These are phyloP conservation scores for Eulemur albifrons DNA, from an alignment of 2,797 vertebrate genomes.

Conservation along the genomic window DNA sequence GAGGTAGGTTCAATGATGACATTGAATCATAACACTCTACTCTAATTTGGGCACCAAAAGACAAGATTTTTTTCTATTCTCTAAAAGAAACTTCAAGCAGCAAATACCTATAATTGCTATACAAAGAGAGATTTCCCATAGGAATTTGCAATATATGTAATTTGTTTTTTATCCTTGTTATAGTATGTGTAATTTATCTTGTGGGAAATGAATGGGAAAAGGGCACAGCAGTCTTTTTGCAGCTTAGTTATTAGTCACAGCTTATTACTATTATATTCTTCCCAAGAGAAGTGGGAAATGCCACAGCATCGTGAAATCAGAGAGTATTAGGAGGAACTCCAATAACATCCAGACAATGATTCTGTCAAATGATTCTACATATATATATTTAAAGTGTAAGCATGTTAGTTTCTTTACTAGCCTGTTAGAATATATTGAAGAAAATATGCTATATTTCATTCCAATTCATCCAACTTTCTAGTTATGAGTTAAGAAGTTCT, in stretches of 20 bases:
- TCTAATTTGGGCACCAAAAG: not conserved
- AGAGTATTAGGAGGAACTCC: not conserved
- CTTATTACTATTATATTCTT: slow-evolving; percentile 19
- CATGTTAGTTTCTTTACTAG: not conserved
- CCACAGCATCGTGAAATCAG: not conserved
- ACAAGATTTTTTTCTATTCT: not conserved
- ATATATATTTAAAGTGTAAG: not conserved
- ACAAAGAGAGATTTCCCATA: slow-evolving; percentile 12
- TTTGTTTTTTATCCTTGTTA: slow-evolving; percentile 42
- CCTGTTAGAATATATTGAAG: not conserved
- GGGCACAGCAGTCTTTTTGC: not conserved
- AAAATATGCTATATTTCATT: not conserved
- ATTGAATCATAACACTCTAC: not conserved
- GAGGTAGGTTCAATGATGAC: not conserved
- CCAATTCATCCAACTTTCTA: not conserved
- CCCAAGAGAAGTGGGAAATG: not conserved
- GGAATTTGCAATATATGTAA: slow-evolving; percentile 30
- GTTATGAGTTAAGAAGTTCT: not conserved
- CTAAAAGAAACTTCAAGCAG: slow-evolving; percentile 28
- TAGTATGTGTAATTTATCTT: slow-evolving; percentile 44
- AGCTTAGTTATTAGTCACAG: slow-evolving; percentile 54
- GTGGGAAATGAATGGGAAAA: slow-evolving; percentile 23
- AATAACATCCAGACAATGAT: not conserved
- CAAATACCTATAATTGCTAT: slow-evolving; percentile 9
- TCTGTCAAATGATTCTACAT: not conserved